Base-by-base conservation (phyloP, 2,113 vertebrate genomes). In the Canis aureus region DNA sequence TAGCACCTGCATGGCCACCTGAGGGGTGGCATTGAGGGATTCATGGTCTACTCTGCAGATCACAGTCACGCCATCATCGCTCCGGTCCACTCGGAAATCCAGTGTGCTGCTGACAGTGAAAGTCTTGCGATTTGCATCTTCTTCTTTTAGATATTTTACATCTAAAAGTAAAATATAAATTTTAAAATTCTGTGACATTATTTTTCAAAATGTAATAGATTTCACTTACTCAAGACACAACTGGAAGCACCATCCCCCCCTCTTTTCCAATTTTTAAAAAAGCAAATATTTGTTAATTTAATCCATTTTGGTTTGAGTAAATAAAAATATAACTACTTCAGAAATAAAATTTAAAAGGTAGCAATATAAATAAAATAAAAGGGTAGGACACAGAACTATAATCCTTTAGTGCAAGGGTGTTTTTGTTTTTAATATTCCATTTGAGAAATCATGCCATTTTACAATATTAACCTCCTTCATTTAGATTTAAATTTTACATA, bases 41-140 rank as follows among this genome's bases (percentile, higher is more conserved):
- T 99, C 99, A 0, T 99, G 99, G 97, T 99, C 99, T 96, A 99
- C 99, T 97, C 99, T 99, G 98, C 99, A 99, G 98, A 99, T 99
- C 96, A 99, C 98, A 1, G 99, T 99, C 69, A 99, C 99, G 3
- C 99, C 99, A 11, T 99, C 99, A 5, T 99, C 99, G 64, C 98
- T 99, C 73, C 99, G 98, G 96, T 99, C 99, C 98, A 99, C 99
- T 98, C 99, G 98, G 94, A 99, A 99, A 98, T 99, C 99, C 98
- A 99, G 96, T 0, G 99, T 99, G 97, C 99, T 99, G 97, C 98
- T 99, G 80, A 99, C 99, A 13, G 99, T 99, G 98, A 99, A 99
- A 0, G 99, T 99, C 98, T 99, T 99, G 38, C 99, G 99, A 84
- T 99, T 99, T 71, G 99, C 98, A 35, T 99, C 99, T 86, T 99